Percentiles rank a stretch among this genome's conserved stretches.
These are phyloP conservation scores for Pionites leucogaster DNA, from an alignment of 2,113 vertebrate species.

Conservation along the genomic window DNA sequence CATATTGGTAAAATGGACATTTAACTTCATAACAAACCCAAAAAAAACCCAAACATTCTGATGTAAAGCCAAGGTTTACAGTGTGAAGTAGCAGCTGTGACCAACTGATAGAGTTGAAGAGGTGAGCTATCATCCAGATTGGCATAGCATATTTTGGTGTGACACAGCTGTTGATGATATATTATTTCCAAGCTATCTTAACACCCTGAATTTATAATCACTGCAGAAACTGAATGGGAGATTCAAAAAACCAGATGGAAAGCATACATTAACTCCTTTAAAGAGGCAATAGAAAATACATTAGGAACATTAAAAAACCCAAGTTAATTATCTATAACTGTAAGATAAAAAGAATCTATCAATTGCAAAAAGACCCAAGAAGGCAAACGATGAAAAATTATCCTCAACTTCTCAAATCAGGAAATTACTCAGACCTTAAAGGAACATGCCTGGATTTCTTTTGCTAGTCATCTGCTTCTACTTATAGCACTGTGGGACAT, in stretches of 20 bases:
- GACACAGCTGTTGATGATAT: background rate
- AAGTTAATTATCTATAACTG: constrained; percentile 11
- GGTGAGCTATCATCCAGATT: background rate
- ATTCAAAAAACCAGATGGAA: background rate
- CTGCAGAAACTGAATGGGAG: background rate
- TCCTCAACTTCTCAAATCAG: background rate
- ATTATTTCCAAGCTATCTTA: background rate
- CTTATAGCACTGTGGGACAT: background rate
- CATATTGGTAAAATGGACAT: background rate
- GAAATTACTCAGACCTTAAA: background rate
- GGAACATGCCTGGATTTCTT: background rate
- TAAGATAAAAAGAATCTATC: background rate
- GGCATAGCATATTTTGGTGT: background rate
- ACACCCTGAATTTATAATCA: background rate
- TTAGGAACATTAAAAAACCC: background rate
- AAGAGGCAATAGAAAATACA: background rate
- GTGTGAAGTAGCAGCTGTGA: background rate
- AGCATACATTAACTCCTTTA: background rate
- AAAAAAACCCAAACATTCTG: background rate
- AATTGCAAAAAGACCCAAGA: background rate
- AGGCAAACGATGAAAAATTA: background rate
- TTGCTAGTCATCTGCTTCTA: background rate
- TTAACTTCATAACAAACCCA: background rate
- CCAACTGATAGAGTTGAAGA: background rate
- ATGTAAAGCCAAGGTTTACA: background rate